Evolutionary conservation across 2,113 vertebrate genomes (phyloP).

Genomic region (Toxotes jaculatrix): DNA sequence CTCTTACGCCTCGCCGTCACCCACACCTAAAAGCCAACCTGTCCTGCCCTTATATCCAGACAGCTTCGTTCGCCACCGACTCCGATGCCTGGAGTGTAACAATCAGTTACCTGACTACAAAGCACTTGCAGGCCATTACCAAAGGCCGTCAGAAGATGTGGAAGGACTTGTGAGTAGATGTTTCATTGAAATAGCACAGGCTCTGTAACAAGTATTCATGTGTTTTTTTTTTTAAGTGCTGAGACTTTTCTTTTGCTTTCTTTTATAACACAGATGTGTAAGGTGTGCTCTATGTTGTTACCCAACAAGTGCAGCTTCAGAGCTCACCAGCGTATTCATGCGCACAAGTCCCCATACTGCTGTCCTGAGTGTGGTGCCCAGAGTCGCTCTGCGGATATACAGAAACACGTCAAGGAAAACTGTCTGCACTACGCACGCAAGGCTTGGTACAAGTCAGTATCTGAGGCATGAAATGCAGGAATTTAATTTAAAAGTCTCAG

Average conservation of each 20-base stretch:
- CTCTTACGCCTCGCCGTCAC: conserved; percentile 39
- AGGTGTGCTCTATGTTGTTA: conserved; percentile 94
- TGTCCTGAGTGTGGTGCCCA: conserved; percentile 95
- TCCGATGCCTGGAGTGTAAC: conserved; percentile 94
- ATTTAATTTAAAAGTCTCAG: not conserved
- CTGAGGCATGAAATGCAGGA: not conserved
- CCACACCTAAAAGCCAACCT: conserved; percentile 69
- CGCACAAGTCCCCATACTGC: conserved; percentile 95
- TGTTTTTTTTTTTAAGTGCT: not conserved
- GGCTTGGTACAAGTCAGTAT: conserved; percentile 92
- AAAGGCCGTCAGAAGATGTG: conserved; percentile 88
- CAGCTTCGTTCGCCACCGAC: conserved; percentile 86
- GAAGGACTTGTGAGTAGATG: conserved; percentile 91
- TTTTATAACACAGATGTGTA: conserved; percentile 87
- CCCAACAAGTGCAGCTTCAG: conserved; percentile 96
- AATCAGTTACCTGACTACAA: conserved; percentile 90
- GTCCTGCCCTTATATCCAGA: conserved; percentile 92
- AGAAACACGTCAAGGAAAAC: conserved; percentile 96
- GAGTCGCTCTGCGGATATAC: conserved; percentile 93
- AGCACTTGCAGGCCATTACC: conserved; percentile 94
- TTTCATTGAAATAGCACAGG: conserved; percentile 3
- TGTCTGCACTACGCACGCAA: conserved; percentile 97
- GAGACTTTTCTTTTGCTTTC: not conserved
- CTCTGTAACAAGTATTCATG: not conserved
- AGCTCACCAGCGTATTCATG: conserved; percentile 93